Percentiles rank a stretch among this genome's conserved stretches.
phyloP scores from a whole-genome alignment of 2,113 vertebrate species.

The Symphodus melops region DNA sequence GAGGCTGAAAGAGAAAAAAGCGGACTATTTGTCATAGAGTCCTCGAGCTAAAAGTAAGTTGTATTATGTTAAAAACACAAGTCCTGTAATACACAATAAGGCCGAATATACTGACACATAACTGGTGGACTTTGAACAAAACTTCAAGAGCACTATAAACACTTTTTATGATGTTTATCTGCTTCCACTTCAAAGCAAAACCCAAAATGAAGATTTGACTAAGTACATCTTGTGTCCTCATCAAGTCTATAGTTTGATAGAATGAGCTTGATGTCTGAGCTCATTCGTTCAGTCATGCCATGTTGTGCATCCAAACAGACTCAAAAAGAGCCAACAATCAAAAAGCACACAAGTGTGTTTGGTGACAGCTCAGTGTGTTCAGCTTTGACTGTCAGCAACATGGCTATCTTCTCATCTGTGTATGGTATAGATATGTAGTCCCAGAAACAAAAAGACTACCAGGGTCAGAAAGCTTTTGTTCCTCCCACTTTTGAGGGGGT shows the following conservation, averaged over 20 bases:
- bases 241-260: no score
- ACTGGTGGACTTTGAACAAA: background rate
- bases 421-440: background rate
- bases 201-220: no score
- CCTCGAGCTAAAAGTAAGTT: slow-evolving; percentile 1
- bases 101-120: slow-evolving; percentile 1
- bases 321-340: background rate
- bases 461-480: slow-evolving; percentile 1
- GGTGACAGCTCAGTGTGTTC: background rate
- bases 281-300: no score
- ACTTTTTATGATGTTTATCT: background rate
- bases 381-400: background rate
- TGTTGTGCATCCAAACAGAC: background rate
- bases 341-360: slow-evolving; percentile 12
- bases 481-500: slow-evolving; percentile 13
- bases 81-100: background rate
- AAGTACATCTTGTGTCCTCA: no score
- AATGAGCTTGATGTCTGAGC: no score
- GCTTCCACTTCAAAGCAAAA: no score
- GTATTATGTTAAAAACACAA: background rate
- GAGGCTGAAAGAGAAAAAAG: slow-evolving; percentile 8
- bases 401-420: background rate
- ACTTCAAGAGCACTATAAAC: background rate
- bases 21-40: no score
- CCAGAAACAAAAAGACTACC: background rate